Percentiles rank a stretch among this genome's conserved stretches.
Evolutionary conservation across 1,140 invertebrate species (phyloP).

Genomic region (Andricus grossulariae): DNA sequence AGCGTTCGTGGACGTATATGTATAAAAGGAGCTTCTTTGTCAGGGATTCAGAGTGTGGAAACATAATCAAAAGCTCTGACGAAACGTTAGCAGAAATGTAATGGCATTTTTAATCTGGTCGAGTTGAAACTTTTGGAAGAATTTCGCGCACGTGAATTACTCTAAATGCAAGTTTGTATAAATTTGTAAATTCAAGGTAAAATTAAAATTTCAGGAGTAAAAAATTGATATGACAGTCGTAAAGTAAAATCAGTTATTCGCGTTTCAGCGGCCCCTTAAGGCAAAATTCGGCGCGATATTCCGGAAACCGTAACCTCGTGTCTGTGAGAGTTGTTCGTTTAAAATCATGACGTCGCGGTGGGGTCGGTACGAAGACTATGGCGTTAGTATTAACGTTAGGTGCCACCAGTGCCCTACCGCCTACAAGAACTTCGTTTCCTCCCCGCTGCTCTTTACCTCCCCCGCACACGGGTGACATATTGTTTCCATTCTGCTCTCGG

Average conservation of each 20-base stretch:
- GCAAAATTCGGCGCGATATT: conserved; percentile 49
- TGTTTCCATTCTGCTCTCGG: conserved; percentile 70
- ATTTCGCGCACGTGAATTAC: too few species aligned
- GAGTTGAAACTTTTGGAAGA: too few species aligned
- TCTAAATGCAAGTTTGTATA: too few species aligned
- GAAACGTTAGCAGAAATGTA: too few species aligned
- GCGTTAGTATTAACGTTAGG: conserved; percentile 67
- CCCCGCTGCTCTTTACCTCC: conserved; percentile 39
- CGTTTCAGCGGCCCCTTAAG: conserved; percentile 24
- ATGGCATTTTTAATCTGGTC: too few species aligned
- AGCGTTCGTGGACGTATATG: too few species aligned
- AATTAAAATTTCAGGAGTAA: background rate
- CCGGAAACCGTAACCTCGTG: conserved; percentile 50
- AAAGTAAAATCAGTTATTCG: conserved; percentile 14
- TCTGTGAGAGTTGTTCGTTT: conserved; percentile 63
- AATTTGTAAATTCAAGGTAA: background rate
- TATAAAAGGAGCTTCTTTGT: too few species aligned
- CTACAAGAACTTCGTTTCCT: conserved; percentile 64
- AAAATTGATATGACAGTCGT: background rate
- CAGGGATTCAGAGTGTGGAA: too few species aligned
- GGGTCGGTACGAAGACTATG: conserved; percentile 47
- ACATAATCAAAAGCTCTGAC: too few species aligned
- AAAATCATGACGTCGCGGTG: conserved; percentile 61
- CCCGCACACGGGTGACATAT: conserved; percentile 67
- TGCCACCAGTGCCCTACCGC: conserved; percentile 56